Evolutionary conservation across 2,113 vertebrate species (phyloP).

Genomic region (Amphiprion ocellaris): DNA sequence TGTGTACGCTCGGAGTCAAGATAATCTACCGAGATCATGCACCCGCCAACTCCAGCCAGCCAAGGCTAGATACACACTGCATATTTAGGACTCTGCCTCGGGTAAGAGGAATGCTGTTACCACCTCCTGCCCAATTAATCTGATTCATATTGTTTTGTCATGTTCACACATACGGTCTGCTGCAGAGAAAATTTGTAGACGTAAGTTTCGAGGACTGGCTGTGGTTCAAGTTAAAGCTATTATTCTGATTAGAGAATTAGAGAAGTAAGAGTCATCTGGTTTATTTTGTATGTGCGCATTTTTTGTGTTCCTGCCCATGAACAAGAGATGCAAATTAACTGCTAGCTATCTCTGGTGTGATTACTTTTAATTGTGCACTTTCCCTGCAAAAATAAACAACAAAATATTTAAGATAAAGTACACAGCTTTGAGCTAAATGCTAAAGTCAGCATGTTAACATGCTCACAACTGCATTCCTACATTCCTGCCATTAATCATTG

Average conservation of each 20-base stretch:
- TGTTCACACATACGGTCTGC: conserved; percentile 8
- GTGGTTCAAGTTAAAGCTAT: not conserved
- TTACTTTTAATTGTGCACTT: too few species aligned
- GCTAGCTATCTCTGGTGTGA: too few species aligned
- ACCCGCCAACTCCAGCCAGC: conserved; percentile 52
- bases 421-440: too few species aligned
- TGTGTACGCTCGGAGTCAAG: conserved; percentile 51
- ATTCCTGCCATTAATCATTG: not conserved
- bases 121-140: conserved; percentile 67
- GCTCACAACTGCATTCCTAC: not conserved
- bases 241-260: not conserved
- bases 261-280: not conserved
- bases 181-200: not conserved
- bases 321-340: too few species aligned
- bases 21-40: conserved; percentile 68
- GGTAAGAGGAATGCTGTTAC: conserved; percentile 64
- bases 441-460: not conserved
- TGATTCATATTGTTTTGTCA: conserved; percentile 31
- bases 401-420: too few species aligned
- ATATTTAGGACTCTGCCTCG: conserved; percentile 61
- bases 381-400: too few species aligned
- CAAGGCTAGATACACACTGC: conserved; percentile 42
- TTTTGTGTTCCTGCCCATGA: too few species aligned
- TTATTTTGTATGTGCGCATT: too few species aligned
- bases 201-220: not conserved